Conservation (phyloP, 1,140 invertebrate species). For the Drosophila albomicans region DNA sequence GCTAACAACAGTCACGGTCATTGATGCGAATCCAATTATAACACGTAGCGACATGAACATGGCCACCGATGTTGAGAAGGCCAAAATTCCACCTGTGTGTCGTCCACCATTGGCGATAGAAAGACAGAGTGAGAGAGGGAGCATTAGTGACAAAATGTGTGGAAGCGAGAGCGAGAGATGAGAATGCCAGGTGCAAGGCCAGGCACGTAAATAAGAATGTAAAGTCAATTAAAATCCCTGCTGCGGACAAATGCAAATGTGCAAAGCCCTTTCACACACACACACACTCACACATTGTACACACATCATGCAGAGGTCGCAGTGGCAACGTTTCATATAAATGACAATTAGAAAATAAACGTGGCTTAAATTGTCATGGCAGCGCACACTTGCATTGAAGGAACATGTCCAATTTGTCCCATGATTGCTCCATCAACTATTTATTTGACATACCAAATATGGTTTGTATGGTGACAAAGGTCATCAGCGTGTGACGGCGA, state of each 20-base stretch:
- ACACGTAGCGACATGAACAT: slow-evolving; percentile 88
- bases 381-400: background rate
- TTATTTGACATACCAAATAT: slow-evolving; percentile 69
- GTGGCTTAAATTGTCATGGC: slow-evolving; percentile 51
- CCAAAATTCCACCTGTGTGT: slow-evolving; percentile 86
- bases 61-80: slow-evolving; percentile 88
- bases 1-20: slow-evolving; percentile 89
- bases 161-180: background rate
- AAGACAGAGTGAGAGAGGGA: background rate
- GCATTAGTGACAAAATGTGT: slow-evolving; percentile 8
- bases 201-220: slow-evolving; percentile 75
- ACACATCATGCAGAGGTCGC: background rate
- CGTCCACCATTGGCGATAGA: slow-evolving; percentile 48
- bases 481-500: slow-evolving; percentile 89
- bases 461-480: slow-evolving; percentile 83
- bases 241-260: slow-evolving; percentile 64
- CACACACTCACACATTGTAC: slow-evolving; percentile 7
- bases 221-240: slow-evolving; percentile 79
- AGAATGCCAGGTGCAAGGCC: slow-evolving; percentile 79
- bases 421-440: slow-evolving; percentile 42
- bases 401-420: slow-evolving; percentile 40
- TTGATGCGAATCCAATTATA: slow-evolving; percentile 89
- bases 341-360: slow-evolving; percentile 77
- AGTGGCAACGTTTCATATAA: slow-evolving; percentile 59
- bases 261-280: slow-evolving; percentile 32